phyloP scores from a whole-genome alignment of 2,113 vertebrate genomes.

The Ailuropoda melanoleuca region DNA sequence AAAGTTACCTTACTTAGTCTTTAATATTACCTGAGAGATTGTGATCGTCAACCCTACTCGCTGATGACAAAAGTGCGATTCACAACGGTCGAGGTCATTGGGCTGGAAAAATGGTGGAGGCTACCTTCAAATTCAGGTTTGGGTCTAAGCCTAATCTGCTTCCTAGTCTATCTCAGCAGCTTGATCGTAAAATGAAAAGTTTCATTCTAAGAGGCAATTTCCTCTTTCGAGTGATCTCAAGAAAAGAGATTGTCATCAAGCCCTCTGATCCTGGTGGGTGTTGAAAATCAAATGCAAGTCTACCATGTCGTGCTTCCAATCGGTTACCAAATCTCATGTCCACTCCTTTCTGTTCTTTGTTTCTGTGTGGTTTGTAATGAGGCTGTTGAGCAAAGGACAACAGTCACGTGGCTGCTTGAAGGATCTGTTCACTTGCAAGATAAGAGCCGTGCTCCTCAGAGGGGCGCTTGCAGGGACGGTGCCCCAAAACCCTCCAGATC shows the following conservation, averaged over 20 bases:
- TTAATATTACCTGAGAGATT: not conserved
- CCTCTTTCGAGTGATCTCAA: not conserved
- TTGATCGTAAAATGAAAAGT: not conserved
- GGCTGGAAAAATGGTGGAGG: not conserved
- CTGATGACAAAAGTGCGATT: not conserved
- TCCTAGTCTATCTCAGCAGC: not conserved
- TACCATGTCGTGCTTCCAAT: rapidly evolving
- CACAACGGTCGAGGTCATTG: not conserved
- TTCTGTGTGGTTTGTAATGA: not conserved
- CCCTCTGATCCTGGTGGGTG: not conserved
- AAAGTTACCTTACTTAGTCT: not conserved
- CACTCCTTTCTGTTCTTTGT: not conserved
- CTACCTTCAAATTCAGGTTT: not conserved
- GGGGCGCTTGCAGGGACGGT: not conserved
- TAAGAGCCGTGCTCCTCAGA: not conserved
- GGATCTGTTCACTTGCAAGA: rapidly evolving
- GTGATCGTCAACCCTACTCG: not conserved
- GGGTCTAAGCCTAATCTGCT: not conserved
- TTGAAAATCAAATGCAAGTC: not conserved
- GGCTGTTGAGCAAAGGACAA: not conserved
- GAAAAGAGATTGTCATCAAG: not conserved
- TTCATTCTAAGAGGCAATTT: not conserved
- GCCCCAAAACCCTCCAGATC: not conserved
- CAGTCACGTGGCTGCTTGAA: not conserved
- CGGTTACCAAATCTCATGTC: rapidly evolving